Percentiles rank a stretch among this genome's conserved stretches.
Conservation (phyloP, 2,797 vertebrate genomes). For the Alfaro cultratus region DNA sequence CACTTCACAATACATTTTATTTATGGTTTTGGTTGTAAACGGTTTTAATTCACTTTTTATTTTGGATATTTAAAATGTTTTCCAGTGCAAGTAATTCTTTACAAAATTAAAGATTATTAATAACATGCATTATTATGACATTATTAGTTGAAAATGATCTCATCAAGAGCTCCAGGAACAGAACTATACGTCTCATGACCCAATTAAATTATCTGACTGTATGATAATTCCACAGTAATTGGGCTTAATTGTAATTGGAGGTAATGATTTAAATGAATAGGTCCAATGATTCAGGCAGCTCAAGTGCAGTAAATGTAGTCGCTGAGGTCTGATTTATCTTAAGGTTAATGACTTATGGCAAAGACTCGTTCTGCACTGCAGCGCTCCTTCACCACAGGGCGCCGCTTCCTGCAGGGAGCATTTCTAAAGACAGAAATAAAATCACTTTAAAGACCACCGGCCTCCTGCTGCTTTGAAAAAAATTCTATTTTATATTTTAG, state of each 20-base stretch:
- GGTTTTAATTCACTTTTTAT: no score
- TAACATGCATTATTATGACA: no score
- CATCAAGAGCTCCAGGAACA: background rate
- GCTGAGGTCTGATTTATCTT: constrained; percentile 16
- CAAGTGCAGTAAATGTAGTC: background rate
- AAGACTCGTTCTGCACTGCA: background rate
- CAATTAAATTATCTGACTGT: constrained; percentile 39
- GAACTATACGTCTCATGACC: constrained; percentile 36
- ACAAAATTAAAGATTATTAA: no score
- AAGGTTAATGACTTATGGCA: constrained; percentile 33
- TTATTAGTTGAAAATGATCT: no score
- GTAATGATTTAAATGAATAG: constrained; percentile 29
- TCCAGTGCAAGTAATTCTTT: no score
- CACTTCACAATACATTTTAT: no score
- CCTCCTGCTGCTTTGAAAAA: constrained; percentile 9
- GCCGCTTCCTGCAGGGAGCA: background rate
- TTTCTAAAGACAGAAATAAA: constrained; percentile 12
- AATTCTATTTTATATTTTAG: background rate
- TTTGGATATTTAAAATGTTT: no score
- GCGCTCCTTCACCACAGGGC: background rate
- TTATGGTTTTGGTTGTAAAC: no score
- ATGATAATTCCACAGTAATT: constrained; percentile 44
- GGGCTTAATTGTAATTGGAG: constrained; percentile 47
- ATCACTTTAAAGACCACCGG: constrained; percentile 4
- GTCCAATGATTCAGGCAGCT: constrained; percentile 20